Evolutionary conservation across 2,888 invertebrate species (phyloP).

Genomic region (Arctia plantaginis): DNA sequence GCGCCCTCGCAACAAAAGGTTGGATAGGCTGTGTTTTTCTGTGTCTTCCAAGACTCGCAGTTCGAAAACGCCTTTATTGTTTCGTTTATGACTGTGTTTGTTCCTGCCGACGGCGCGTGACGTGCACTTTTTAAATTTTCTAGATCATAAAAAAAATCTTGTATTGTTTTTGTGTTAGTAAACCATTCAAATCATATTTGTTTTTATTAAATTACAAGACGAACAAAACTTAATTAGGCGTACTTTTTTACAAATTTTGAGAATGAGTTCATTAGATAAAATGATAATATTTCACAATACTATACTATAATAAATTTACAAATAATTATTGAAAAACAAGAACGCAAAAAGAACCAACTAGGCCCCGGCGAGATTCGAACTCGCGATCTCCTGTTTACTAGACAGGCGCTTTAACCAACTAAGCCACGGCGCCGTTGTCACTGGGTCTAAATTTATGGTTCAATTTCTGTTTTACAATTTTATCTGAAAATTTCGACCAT

Average conservation of each 20-base stretch:
- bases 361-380: constrained; percentile 74
- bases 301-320: too few species aligned
- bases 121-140: constrained; percentile 54
- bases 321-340: not conserved
- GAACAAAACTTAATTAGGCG: not conserved
- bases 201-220: not conserved
- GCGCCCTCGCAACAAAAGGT: constrained; percentile 15
- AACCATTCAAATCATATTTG: not conserved
- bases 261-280: not conserved
- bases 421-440: constrained; percentile 77
- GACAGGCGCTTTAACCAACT: constrained; percentile 85
- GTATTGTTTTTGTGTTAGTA: constrained; percentile 45
- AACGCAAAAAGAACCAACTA: constrained; percentile 18
- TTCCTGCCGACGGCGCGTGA: constrained; percentile 66
- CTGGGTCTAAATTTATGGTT: not conserved
- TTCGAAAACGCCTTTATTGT: constrained; percentile 62
- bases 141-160: constrained; percentile 47
- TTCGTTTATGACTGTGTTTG: constrained; percentile 67
- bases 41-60: constrained; percentile 39
- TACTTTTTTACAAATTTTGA: not conserved
- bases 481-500: not conserved
- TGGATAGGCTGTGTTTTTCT: constrained; percentile 33
- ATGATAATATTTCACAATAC: not conserved
- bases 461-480: not conserved
- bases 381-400: constrained; percentile 85